phyloP scores from a whole-genome alignment of 2,888 invertebrate genomes.

The Tenthredo mesomela region DNA sequence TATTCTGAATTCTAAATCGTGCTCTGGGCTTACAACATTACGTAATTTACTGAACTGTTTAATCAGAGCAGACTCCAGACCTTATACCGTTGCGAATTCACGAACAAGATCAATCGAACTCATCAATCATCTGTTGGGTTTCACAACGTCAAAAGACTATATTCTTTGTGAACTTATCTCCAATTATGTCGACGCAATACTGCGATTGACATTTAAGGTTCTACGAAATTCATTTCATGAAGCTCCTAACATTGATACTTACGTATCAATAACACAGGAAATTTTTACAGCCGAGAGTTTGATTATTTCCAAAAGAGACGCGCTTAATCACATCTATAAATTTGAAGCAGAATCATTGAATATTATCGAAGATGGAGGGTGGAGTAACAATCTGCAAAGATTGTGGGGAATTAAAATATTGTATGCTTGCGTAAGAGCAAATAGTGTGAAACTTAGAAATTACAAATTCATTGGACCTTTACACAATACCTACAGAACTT shows the following conservation, averaged over 20 bases:
- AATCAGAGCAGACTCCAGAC: conserved; percentile 63
- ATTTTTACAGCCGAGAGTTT: conserved; percentile 10
- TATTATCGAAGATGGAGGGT: conserved; percentile 56
- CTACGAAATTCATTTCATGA: conserved; percentile 55
- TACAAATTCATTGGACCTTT: conserved; percentile 50
- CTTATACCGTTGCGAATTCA: conserved; percentile 64
- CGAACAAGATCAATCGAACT: conserved; percentile 62
- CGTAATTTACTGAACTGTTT: conserved; percentile 61
- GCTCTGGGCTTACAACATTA: conserved; percentile 57
- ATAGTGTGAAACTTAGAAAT: neutral
- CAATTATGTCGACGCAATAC: conserved; percentile 53
- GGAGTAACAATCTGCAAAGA: conserved; percentile 55
- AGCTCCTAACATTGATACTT: conserved; percentile 57
- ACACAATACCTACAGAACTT: conserved; percentile 39
- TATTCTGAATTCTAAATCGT: conserved; percentile 59
- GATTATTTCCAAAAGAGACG: neutral
- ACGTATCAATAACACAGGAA: conserved; percentile 41
- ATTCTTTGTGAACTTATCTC: conserved; percentile 52
- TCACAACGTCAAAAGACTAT: conserved; percentile 47
- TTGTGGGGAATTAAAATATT: conserved; percentile 62
- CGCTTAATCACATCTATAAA: conserved; percentile 32
- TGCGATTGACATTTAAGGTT: conserved; percentile 61
- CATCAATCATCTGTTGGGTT: conserved; percentile 59
- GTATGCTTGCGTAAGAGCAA: conserved; percentile 38
- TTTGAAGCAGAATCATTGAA: conserved; percentile 52